Evolutionary conservation across 2,888 invertebrate genomes (phyloP).

Genomic region (Andrena bicolor): DNA sequence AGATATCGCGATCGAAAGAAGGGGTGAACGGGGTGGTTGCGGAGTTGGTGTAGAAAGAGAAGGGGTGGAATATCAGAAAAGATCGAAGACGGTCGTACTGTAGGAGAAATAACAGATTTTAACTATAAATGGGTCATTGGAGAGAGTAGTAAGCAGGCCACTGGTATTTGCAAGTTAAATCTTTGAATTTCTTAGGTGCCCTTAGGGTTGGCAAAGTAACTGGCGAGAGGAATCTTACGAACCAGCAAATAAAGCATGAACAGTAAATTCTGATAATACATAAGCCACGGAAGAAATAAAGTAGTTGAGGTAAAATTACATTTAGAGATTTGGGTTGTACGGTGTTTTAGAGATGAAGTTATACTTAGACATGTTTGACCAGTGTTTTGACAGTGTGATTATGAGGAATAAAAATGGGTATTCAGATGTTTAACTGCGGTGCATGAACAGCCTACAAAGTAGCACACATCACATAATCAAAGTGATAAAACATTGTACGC

Average conservation of each 20-base stretch:
- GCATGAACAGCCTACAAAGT: too few species aligned
- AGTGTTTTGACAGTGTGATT: too few species aligned
- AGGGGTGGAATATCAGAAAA: conserved; percentile 27
- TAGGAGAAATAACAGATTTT: conserved; percentile 42
- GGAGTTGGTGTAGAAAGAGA: conserved; percentile 9
- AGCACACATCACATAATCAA: too few species aligned
- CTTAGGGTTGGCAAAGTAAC: background rate
- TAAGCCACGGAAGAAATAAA: background rate
- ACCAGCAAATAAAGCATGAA: background rate
- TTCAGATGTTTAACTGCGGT: too few species aligned
- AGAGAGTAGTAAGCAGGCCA: background rate
- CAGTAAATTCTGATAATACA: background rate
- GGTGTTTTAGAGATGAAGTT: too few species aligned
- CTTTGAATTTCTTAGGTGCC: background rate
- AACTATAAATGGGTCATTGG: conserved; percentile 30
- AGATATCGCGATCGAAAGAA: conserved; percentile 52
- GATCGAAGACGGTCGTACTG: conserved; percentile 14
- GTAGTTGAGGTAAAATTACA: background rate
- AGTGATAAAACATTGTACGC: too few species aligned
- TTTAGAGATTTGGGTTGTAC: too few species aligned
- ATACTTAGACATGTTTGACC: too few species aligned
- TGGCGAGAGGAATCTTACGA: background rate
- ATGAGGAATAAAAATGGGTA: too few species aligned
- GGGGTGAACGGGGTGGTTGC: background rate
- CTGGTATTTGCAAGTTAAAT: background rate